These are phyloP conservation scores for Dipodomys merriami DNA, from an alignment of 2,113 vertebrate species.

Conservation along the genomic window DNA sequence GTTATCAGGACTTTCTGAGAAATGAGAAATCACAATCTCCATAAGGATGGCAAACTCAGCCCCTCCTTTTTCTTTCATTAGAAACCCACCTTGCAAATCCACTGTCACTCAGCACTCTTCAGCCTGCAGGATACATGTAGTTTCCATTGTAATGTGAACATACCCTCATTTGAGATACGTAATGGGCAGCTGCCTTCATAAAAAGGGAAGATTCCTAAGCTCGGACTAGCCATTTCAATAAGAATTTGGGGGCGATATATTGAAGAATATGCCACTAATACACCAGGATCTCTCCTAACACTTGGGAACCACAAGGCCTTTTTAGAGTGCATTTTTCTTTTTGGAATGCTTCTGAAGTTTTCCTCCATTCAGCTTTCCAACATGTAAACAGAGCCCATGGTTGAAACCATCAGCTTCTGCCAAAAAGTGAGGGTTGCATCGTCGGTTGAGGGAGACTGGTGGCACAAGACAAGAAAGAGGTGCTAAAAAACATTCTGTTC, in stretches of 20 bases:
- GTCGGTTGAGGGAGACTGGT: neutral
- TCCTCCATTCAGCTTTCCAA: neutral
- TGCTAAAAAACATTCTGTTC: neutral
- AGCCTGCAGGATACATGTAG: neutral
- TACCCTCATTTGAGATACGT: neutral
- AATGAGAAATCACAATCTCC: neutral
- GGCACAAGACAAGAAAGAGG: neutral
- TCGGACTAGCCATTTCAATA: neutral
- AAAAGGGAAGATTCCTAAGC: neutral
- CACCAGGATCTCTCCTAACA: neutral
- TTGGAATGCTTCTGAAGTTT: neutral
- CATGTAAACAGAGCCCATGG: neutral
- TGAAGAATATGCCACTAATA: neutral
- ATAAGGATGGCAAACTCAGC: neutral
- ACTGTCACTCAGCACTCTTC: neutral
- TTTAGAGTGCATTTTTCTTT: neutral
- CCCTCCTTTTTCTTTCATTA: constrained; percentile 17
- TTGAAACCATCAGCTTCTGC: neutral
- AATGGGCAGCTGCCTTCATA: neutral
- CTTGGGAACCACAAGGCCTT: neutral
- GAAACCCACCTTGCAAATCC: constrained; percentile 8
- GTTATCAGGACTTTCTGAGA: neutral
- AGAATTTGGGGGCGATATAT: neutral
- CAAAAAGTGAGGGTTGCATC: neutral
- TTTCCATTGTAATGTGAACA: neutral